Base-by-base conservation (phyloP, 2,797 vertebrate genomes). In the Dallia pectoralis region DNA sequence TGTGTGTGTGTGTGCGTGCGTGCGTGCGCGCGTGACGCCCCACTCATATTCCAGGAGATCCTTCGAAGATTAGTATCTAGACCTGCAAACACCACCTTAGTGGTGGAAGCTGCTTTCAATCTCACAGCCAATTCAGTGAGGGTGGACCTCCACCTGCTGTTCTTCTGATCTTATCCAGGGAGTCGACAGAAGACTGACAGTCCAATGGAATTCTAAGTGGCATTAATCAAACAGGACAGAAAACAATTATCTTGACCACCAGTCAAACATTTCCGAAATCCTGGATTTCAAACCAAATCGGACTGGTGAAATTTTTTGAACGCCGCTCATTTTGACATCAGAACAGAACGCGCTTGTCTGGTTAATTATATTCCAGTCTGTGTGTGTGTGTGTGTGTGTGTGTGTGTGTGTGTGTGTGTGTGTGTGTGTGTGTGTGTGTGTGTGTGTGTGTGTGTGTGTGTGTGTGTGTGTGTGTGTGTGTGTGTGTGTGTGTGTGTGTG, bases 1-100 rank as follows among this genome's bases (percentile, higher is more conserved):
- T n/a, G n/a, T n/a, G n/a, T n/a, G n/a, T n/a, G n/a, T n/a, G n/a
- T n/a, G n/a, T n/a, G n/a, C n/a, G n/a, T n/a, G n/a, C n/a, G n/a
- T n/a, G n/a, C n/a, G n/a, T n/a, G n/a, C n/a, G n/a, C n/a, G n/a
- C n/a, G n/a, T 69, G 67, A 81, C 81, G 78, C 72, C 64, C 9
- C 30, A 12, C 67, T 81, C 67, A 69, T 77, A 72, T 85, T 80
- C 40, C 22, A 75, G 75, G 82, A 81, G 75, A 84, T 63, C 67
- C 65, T 71, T 18, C 51, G 72, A 29, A 70, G 82, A 78, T 84
- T 76, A 70, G 63, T 64, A 72, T 59, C 71, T 44, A 74, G 76
- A 71, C 68, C 67, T 47, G 70, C 69, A 65, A 76, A 67, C 64
- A 56, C 67, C 33, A 65, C 62, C 71, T 64, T 48, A 36, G 67